These are phyloP conservation scores for Zhuqinia jingwanae DNA, from an alignment of 2,888 invertebrate genomes.

Conservation along the genomic window DNA sequence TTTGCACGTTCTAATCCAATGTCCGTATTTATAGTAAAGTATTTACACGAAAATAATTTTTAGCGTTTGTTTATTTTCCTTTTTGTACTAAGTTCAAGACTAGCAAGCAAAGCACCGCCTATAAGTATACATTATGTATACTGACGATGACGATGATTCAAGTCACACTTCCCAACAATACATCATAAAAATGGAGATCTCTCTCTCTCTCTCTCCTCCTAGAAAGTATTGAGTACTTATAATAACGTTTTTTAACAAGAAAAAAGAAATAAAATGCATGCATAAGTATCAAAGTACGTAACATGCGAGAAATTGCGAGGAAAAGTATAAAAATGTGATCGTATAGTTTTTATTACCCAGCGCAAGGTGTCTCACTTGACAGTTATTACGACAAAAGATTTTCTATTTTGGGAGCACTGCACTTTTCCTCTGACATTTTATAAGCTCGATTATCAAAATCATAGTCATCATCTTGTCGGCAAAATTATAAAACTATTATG, in stretches of 20 bases:
- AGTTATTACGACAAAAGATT: conserved; percentile 24
- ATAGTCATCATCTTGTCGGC: conserved; percentile 25
- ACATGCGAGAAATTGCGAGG: not conserved
- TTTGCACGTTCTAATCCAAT: conserved; percentile 52
- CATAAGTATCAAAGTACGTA: not conserved
- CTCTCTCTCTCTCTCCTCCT: conserved; percentile 2
- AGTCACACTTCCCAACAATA: conserved; percentile 50
- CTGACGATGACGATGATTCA: not conserved
- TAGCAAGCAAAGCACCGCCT: not conserved
- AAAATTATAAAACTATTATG: conserved; percentile 22
- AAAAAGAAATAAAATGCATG: not conserved
- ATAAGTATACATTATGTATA: no score
- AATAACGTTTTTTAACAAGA: conserved; percentile 40
- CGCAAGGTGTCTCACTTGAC: conserved; percentile 14
- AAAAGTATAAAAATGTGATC: not conserved
- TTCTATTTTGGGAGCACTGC: conserved; percentile 63
- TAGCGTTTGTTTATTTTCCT: conserved; percentile 34
- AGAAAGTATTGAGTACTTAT: conserved; percentile 47
- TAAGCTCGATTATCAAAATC: no score
- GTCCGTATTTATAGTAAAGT: conserved; percentile 51
- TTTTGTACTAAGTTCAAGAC: conserved; percentile 3
- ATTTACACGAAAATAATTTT: not conserved
- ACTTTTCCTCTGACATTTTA: conserved; percentile 53
- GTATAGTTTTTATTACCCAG: no score
- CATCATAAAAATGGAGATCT: conserved; percentile 58